Base-by-base conservation (phyloP, 2,113 vertebrate species). In the Odocoileus virginianus region DNA sequence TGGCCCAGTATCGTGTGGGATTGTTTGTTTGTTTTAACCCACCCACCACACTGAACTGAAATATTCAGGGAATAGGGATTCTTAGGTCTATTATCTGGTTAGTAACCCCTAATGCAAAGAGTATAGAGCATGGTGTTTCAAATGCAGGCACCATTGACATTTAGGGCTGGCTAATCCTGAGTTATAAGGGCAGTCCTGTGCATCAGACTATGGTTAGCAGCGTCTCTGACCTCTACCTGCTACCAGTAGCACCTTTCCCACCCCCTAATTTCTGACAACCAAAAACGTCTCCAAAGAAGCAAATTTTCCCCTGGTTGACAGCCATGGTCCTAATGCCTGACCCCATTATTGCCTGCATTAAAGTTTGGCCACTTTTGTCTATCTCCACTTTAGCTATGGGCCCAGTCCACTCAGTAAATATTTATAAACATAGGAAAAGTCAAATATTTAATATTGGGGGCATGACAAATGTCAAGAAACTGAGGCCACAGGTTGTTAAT, bases 381-480 rank as follows among this genome's bases (percentile, higher is more conserved):
- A 43, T 13, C 67, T 96, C 76, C 17, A 90, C 67, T 85, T 96
- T 88, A 95, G 57, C 50, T 94, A 67, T 95, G 91, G 97, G 88
- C 43, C 47, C 30, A 92, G 76, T 83, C 27, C 82, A 91, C 40
- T 94, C 82, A 57, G 23, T 86, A 89, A 88, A 78, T 94, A 94
- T 91, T 92, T 95, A 92, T 84, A 95, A 97, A 95, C n/a, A 64
- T 45, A 54, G 54, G 17, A 36, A 97, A 86, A 94, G 52, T 54
- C 74, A 95, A 96, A 92, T 94, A 91, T 84, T 97, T 96, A 92
- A 87, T 88, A 74, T 40, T 85, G 40, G 81, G 74, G 33, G 15
- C 84, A 79, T 84, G 87, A 84, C 57, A 95, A 79, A 76, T 87
- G 54, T 45, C 55, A 84, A 58, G 52, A 92, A 87, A 92, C 27